These are phyloP conservation scores for Cerastoderma edule DNA, from an alignment of 2,888 invertebrate genomes.

Conservation along the genomic window DNA sequence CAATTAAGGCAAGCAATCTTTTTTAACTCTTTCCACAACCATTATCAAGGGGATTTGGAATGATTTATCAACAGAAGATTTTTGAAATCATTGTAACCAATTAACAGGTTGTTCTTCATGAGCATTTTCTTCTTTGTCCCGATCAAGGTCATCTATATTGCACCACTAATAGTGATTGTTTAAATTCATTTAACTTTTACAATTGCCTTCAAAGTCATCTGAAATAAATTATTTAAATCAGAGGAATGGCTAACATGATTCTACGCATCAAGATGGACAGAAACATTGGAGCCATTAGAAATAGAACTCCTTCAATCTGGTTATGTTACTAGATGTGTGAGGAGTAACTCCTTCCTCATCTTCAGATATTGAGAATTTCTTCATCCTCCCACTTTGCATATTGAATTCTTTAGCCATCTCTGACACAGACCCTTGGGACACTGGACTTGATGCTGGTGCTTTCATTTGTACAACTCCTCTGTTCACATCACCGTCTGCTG, in stretches of 20 bases:
- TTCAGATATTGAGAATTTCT: conserved; percentile 64
- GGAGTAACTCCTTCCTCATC: conserved; percentile 45
- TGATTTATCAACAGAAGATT: too few species aligned
- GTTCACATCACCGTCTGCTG: conserved; percentile 26
- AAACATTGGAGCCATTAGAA: conserved; percentile 18
- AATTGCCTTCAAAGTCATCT: neutral
- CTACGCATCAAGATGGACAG: neutral
- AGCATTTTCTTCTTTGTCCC: neutral
- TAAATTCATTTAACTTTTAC: neutral
- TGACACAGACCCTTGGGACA: neutral
- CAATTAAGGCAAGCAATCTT: too few species aligned
- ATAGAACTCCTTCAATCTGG: conserved; percentile 30
- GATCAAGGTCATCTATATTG: neutral
- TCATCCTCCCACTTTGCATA: conserved; percentile 34
- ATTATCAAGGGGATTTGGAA: too few species aligned
- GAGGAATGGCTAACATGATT: neutral
- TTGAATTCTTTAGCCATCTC: conserved; percentile 45
- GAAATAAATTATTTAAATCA: neutral
- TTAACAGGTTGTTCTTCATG: neutral
- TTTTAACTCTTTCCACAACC: too few species aligned
- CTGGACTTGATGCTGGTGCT: neutral
- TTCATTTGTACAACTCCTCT: neutral
- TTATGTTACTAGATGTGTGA: conserved; percentile 13
- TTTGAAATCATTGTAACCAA: too few species aligned
- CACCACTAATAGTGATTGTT: neutral